phyloP scores from a whole-genome alignment of 2,888 invertebrate species.

The Amorpha juglandis region DNA sequence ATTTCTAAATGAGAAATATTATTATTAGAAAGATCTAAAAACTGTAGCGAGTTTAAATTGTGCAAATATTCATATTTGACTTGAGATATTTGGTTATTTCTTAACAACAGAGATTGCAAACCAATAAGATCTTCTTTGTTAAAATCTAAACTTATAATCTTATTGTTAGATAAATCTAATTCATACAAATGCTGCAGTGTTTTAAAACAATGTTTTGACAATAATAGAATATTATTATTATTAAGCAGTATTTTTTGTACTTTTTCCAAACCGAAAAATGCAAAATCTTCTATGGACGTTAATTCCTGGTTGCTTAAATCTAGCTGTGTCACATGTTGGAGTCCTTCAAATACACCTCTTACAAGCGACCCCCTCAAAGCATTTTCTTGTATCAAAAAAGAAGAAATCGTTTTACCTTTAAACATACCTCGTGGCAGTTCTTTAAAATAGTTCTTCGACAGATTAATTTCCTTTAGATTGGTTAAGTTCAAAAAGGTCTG shows the following conservation, averaged over 20 bases:
- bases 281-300: slow-evolving; percentile 55
- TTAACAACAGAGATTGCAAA: slow-evolving; percentile 50
- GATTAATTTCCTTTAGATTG: slow-evolving; percentile 46
- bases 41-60: slow-evolving; percentile 48
- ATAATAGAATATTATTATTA: slow-evolving; percentile 53
- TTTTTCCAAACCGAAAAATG: slow-evolving; percentile 55
- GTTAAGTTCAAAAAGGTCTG: slow-evolving; percentile 44
- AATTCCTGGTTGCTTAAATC: slow-evolving; percentile 59
- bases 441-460: slow-evolving; percentile 59
- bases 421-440: slow-evolving; percentile 56
- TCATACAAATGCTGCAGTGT: slow-evolving; percentile 44
- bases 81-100: slow-evolving; percentile 54
- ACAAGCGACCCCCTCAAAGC: slow-evolving; percentile 52
- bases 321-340: slow-evolving; percentile 46
- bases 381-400: slow-evolving; percentile 55
- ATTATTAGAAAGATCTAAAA: slow-evolving; percentile 65
- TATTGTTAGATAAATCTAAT: slow-evolving; percentile 64
- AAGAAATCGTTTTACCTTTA: slow-evolving; percentile 50
- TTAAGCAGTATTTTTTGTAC: slow-evolving; percentile 52
- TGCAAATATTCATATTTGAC: slow-evolving; percentile 52
- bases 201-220: slow-evolving; percentile 55
- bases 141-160: slow-evolving; percentile 55
- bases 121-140: slow-evolving; percentile 52
- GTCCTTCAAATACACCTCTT: slow-evolving; percentile 62
- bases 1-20: slow-evolving; percentile 54